phyloP scores from a whole-genome alignment of 1,140 invertebrate genomes.

The Propsilocerus akamusi region DNA sequence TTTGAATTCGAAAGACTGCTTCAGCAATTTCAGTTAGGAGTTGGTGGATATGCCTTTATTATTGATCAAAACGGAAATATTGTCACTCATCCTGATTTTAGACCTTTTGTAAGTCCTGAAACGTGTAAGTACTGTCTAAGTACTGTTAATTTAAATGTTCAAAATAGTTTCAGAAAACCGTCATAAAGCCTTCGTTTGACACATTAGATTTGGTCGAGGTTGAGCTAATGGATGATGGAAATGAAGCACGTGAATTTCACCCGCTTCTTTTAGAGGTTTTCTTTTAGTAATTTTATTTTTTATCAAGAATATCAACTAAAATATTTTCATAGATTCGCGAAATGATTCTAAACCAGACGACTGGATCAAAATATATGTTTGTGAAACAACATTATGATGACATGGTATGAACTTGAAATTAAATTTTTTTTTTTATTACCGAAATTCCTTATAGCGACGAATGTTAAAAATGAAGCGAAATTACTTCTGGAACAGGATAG shows the following conservation, averaged over 20 bases:
- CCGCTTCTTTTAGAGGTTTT: neutral
- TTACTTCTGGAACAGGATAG: conserved; percentile 44
- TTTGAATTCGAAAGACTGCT: neutral
- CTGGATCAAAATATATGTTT: neutral
- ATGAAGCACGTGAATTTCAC: neutral
- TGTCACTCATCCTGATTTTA: neutral
- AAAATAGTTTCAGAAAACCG: neutral
- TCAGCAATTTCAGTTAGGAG: neutral
- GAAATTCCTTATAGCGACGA: too few relatives aligned
- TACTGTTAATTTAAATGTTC: neutral
- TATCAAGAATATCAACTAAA: too few relatives aligned
- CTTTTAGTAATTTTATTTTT: too few relatives aligned
- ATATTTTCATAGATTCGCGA: too few relatives aligned
- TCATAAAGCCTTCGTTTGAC: neutral
- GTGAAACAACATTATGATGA: neutral
- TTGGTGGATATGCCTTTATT: neutral
- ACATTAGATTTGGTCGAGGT: neutral
- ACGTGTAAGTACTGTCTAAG: neutral
- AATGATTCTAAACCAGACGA: neutral
- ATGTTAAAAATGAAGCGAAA: too few relatives aligned
- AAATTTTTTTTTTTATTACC: too few relatives aligned
- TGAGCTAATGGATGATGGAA: neutral
- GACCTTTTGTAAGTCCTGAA: neutral
- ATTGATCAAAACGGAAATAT: neutral
- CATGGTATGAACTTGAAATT: too few relatives aligned